phyloP scores from a whole-genome alignment of 2,113 vertebrate genomes.

The Asarcornis scutulata region DNA sequence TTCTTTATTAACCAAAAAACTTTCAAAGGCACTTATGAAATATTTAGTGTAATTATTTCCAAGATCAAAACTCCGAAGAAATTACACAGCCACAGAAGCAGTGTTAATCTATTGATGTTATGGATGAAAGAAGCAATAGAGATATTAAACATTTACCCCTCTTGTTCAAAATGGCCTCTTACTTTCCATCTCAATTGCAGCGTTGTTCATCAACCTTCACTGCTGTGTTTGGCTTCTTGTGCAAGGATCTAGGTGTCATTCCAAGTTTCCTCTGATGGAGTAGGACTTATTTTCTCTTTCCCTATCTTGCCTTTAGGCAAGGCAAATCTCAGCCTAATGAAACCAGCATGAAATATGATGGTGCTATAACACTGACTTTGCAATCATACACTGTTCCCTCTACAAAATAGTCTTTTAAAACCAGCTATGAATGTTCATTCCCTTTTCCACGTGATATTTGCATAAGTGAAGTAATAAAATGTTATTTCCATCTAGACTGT shows the following conservation, averaged over 20 bases:
- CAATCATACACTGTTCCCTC: not conserved
- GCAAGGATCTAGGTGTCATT: not conserved
- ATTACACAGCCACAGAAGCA: not conserved
- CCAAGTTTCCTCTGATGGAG: conserved; percentile 22
- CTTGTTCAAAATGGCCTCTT: conserved; percentile 13
- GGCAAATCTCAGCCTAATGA: conserved; percentile 26
- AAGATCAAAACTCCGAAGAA: conserved; percentile 41
- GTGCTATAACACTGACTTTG: not conserved
- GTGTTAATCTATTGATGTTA: conserved; percentile 60
- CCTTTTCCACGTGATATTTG: not conserved
- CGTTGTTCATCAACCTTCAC: not conserved
- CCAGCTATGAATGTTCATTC: conserved; percentile 2
- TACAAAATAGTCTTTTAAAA: conserved; percentile 3
- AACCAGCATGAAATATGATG: not conserved
- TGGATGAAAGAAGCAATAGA: not conserved
- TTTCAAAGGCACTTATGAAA: conserved; percentile 36
- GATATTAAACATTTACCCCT: conserved; percentile 53
- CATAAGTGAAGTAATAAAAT: conserved; percentile 11
- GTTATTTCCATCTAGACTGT: conserved; percentile 4
- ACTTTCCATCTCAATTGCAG: conserved; percentile 6
- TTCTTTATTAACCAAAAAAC: not conserved
- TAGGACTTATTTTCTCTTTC: not conserved
- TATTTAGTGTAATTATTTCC: conserved; percentile 51
- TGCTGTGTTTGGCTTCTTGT: not conserved
- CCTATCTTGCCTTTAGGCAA: conserved; percentile 3